phyloP scores from a whole-genome alignment of 2,797 vertebrate genomes.

The Silurus aristotelis region DNA sequence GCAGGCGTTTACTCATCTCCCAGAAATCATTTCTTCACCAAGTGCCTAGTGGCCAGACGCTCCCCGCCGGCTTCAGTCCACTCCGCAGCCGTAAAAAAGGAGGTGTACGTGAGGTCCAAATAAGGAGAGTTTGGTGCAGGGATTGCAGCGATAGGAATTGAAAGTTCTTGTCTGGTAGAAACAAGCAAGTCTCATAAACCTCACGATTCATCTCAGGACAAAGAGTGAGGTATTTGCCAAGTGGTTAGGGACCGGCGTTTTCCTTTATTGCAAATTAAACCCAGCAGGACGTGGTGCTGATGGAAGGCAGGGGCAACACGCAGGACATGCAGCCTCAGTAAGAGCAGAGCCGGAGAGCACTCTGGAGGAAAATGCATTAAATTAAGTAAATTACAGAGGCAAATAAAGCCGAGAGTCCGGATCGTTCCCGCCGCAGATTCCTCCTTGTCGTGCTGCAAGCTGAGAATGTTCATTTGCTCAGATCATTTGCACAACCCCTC shows the following conservation, averaged over 20 bases:
- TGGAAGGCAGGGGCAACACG: constrained; percentile 12
- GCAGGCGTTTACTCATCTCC: constrained; percentile 54
- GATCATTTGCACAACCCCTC: constrained; percentile 61
- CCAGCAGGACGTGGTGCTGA: constrained; percentile 45
- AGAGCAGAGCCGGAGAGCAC: constrained; percentile 45
- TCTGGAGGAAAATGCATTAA: constrained; percentile 56
- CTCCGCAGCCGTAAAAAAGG: constrained; percentile 54
- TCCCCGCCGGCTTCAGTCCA: constrained; percentile 67
- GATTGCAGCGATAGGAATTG: neutral
- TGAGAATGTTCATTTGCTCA: constrained; percentile 61
- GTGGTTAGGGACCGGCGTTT: constrained; percentile 37
- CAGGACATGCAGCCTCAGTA: constrained; percentile 37
- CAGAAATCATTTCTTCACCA: constrained; percentile 54
- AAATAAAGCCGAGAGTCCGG: constrained; percentile 55
- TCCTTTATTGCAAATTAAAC: constrained; percentile 52
- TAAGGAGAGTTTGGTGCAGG: constrained; percentile 59
- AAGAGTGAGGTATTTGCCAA: constrained; percentile 10
- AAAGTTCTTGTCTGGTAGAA: constrained; percentile 14
- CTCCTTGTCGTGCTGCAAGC: constrained; percentile 54
- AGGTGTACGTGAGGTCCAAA: constrained; percentile 59
- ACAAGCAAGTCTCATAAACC: neutral
- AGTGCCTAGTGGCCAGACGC: constrained; percentile 42
- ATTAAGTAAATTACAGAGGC: constrained; percentile 52
- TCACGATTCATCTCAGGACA: constrained; percentile 27
- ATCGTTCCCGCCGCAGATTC: constrained; percentile 57